Conservation (phyloP, 2,888 invertebrate species). For the Cosmorhoe ocellata region DNA sequence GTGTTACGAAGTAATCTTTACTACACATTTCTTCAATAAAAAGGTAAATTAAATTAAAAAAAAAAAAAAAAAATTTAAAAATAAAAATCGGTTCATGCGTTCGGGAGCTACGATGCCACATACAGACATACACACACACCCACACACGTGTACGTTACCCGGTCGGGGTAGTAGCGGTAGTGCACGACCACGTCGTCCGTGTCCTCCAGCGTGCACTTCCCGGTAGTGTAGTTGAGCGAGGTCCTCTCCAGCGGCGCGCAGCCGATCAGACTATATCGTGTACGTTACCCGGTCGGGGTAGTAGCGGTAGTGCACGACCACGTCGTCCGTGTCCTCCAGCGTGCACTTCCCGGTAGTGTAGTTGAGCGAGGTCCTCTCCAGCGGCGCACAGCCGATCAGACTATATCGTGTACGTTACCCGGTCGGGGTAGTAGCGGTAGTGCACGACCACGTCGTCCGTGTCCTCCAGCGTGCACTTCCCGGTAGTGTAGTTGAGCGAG, state of each 20-base stretch:
- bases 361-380: slow-evolving; percentile 67
- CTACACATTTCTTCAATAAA: no score
- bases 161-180: slow-evolving; percentile 72
- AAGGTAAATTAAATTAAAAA: no score
- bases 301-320: slow-evolving; percentile 72
- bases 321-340: slow-evolving; percentile 69
- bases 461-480: slow-evolving; percentile 65
- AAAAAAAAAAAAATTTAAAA: no score
- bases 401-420: slow-evolving; percentile 42
- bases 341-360: slow-evolving; percentile 66
- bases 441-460: slow-evolving; percentile 73
- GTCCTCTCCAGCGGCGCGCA: slow-evolving; percentile 69
- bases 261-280: slow-evolving; percentile 46
- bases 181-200: slow-evolving; percentile 73
- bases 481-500: slow-evolving; percentile 66
- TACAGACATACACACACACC: no score
- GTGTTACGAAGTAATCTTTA: no score
- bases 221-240: slow-evolving; percentile 65
- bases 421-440: slow-evolving; percentile 72
- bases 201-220: slow-evolving; percentile 65
- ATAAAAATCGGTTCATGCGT: no score
- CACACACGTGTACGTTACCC: slow-evolving; percentile 41
- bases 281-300: slow-evolving; percentile 66
- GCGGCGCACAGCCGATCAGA: slow-evolving; percentile 65
- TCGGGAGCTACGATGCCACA: no score